Base-by-base conservation (phyloP, 2,888 invertebrate species). In the Imbricaverruca yamaguchii region DNA sequence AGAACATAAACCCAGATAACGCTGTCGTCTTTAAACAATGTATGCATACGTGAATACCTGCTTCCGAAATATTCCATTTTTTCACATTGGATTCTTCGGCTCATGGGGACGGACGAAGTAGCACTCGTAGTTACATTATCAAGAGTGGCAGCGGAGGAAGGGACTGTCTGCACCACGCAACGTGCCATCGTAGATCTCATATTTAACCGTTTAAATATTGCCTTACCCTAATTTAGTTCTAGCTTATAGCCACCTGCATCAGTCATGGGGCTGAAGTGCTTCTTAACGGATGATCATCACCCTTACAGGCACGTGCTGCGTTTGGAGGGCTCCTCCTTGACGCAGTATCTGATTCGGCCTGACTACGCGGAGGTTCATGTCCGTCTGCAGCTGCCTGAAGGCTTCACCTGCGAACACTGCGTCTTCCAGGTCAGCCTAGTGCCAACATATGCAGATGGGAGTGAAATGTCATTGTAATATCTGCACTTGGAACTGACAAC, bases 391-490 rank as follows among this genome's bases (percentile, higher is more conserved):
- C 84, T 87, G 10, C 86, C 87, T 0, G 80, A 74, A 23, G 84
- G 83, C 21, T 81, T 87, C 12, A 81, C 82, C 7, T 86, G 86
- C 82, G 81, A 83, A 8, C 85, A 84, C 69, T 86, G 86, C 83
- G 85, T 86, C 21, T 83, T 88, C 12, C 88, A 88, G 83, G 84
- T 84, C 39, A 39, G 39, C 39, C 39, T 39, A 39, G 39, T 3
- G 39, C 39, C 39, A 39, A 4, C 2, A 39, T 39, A 4, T 39
- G 39, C 2, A 39, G 39, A 39, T 39, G 39, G 39, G 39, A 39
- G 4, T 39, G 39, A 39, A 4, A 39, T 39, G 39, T 21, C 23
- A n/a, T 80, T 39, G 23, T 12, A 63, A 74, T 81, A n/a, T 80
- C 25, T 1, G 39, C 21, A 57, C 53, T 81, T 39, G 39, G 4